Evolutionary conservation across 64 coral and sea anemone genomes (phyloP).

Genomic region (Pocillopora verrucosa): DNA sequence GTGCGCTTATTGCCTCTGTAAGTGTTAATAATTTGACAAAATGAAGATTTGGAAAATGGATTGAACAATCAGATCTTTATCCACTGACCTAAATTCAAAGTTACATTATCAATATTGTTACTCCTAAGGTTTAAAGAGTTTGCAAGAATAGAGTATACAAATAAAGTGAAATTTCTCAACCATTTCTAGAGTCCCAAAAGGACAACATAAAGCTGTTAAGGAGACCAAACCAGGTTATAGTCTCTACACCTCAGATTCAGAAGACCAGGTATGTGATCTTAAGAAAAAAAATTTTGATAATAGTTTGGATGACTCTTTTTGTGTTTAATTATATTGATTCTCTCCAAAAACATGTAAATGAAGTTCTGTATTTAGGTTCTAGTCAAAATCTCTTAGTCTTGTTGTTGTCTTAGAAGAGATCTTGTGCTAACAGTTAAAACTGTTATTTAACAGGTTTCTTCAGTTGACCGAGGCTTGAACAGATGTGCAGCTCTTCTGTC

Average conservation of each 20-base stretch:
- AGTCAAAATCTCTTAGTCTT: too few relatives aligned
- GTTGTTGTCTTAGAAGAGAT: too few relatives aligned
- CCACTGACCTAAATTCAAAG: too few relatives aligned
- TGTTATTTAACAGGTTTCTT: conserved; percentile 49
- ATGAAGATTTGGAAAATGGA: too few relatives aligned
- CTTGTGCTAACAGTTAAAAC: too few relatives aligned
- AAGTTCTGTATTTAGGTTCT: too few relatives aligned
- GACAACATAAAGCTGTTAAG: conserved; percentile 59
- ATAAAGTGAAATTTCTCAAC: background rate
- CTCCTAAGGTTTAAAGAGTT: too few relatives aligned
- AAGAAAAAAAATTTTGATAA: background rate
- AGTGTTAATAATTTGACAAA: too few relatives aligned
- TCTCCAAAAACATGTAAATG: too few relatives aligned
- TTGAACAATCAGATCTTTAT: too few relatives aligned
- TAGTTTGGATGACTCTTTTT: background rate
- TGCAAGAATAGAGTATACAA: background rate
- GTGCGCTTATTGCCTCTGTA: too few relatives aligned
- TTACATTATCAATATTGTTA: too few relatives aligned
- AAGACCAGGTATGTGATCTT: conserved; percentile 72
- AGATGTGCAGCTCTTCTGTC: conserved; percentile 84
- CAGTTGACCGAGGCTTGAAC: conserved; percentile 72
- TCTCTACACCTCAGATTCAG: conserved; percentile 87
- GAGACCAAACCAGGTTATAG: conserved; percentile 81
- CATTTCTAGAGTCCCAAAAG: conserved; percentile 7
- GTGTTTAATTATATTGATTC: background rate